Base-by-base conservation (phyloP, 1,140 invertebrate genomes). In the Hermatobates lingyangjiaoensis region DNA sequence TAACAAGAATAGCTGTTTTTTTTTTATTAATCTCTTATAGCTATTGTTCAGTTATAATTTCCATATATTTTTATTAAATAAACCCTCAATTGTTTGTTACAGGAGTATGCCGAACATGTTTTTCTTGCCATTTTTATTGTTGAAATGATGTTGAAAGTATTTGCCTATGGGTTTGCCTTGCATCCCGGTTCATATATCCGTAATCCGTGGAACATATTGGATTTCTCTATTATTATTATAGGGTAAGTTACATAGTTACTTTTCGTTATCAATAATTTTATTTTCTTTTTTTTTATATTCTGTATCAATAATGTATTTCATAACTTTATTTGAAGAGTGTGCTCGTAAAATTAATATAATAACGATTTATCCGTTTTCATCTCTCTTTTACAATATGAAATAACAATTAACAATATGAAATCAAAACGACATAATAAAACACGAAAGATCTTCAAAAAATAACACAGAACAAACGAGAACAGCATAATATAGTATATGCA, bases 201-300 rank as follows among this genome's bases (percentile, higher is more conserved):
- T 14, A 55, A 55, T 24, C 54, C 54, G 10, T 55, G 54, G 54
- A 55, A 55, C 34, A 15, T 55, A 7, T 48, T 55, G 12, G 54
- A 55, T 27, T 55, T 55, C 50, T 52, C 48, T 30, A 49, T 55
- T 39, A 55, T 55, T 24, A 45, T 55, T 48, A 47, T 55, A 18
- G 54, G 54, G 54, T 55, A 38, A 27, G 54, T 4, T 24, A 10
- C 39, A 4, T 21, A 3, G 21, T 26, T 14, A 10, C 18, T 18
- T 34, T n/a, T 3, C 26, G 26, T 23, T 12, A n/a, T 21, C 26
- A 7, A 3, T n/a, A n/a, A n/a, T n/a, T n/a, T n/a, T n/a, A n/a
- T n/a, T n/a, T n/a, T n/a, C n/a, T n/a, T n/a, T n/a, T 7, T 23
- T 45, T 12, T 23, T 23, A 7, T 45, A 7, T 21, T 23, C 4